These are phyloP conservation scores for Epsilonema sp. DNA, from an alignment of 2,888 invertebrate species.

Conservation along the genomic window DNA sequence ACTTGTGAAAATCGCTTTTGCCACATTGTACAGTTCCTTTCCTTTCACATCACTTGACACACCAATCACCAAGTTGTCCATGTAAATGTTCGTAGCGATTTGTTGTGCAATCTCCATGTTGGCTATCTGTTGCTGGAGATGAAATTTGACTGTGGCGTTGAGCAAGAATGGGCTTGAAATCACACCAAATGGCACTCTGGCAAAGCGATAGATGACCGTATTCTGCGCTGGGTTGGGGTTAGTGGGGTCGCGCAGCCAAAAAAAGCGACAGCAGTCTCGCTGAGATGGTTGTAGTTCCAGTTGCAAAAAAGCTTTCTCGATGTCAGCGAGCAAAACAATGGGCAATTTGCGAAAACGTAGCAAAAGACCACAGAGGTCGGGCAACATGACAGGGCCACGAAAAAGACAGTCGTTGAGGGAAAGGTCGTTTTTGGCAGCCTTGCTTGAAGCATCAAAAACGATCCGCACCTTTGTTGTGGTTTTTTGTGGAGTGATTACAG, in stretches of 20 bases:
- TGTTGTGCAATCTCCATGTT: not conserved
- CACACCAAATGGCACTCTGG: constrained; percentile 5
- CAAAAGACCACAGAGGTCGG: constrained; percentile 4
- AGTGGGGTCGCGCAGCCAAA: constrained; percentile 2
- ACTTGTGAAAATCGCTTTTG: not conserved
- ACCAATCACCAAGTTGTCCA: constrained; percentile 3
- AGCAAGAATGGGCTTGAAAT: constrained; percentile 4
- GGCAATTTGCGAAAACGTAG: not conserved
- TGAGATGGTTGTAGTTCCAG: not conserved
- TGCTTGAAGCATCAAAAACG: not conserved
- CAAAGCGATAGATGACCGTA: not conserved
- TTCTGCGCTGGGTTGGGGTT: not conserved
- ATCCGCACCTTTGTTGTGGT: not conserved
- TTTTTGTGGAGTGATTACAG: constrained; percentile 1
- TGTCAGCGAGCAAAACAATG: constrained; percentile 1
- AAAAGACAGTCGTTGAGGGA: constrained; percentile 4
- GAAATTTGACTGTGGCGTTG: too few species aligned
- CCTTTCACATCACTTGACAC: not conserved
- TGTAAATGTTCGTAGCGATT: not conserved
- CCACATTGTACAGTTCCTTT: not conserved
- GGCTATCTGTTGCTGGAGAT: not conserved
- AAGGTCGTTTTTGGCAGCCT: too few species aligned
- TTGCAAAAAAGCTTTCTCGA: constrained; percentile 6
- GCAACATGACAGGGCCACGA: constrained; percentile 1
- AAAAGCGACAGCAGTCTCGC: constrained; percentile 1